Conservation (phyloP, 2,888 invertebrate species). For the Tenthredo mesomela region DNA sequence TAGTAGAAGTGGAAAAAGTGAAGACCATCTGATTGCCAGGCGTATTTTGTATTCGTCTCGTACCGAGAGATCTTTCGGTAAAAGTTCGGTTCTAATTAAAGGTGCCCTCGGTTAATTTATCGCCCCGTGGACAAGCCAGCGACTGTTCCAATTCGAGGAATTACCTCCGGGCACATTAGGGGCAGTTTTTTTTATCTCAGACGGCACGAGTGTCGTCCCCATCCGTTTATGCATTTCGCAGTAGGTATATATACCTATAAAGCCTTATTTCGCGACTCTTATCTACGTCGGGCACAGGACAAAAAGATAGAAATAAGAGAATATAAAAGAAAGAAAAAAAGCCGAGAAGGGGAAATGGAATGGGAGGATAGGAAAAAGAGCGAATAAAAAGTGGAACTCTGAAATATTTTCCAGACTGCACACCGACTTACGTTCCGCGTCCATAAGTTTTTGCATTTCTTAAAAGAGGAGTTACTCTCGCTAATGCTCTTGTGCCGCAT, state of each 20-base stretch:
- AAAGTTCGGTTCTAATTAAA: constrained; percentile 28
- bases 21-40: not conserved
- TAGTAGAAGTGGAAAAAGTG: not conserved
- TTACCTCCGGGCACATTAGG: constrained; percentile 30
- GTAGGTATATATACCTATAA: not conserved
- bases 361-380: not conserved
- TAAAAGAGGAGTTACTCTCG: constrained; percentile 62
- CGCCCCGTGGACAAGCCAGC: constrained; percentile 21
- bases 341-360: too few relatives aligned
- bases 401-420: constrained; percentile 35
- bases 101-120: constrained; percentile 23
- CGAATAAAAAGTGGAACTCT: constrained; percentile 21
- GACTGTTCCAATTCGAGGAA: constrained; percentile 27
- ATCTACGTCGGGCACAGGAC: not conserved
- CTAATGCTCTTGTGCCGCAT: constrained; percentile 63
- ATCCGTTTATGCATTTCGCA: not conserved
- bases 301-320: not conserved
- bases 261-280: not conserved
- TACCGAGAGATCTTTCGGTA: constrained; percentile 5
- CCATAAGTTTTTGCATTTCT: constrained; percentile 63
- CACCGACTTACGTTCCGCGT: constrained; percentile 51
- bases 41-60: not conserved
- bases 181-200: not conserved
- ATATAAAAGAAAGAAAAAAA: not conserved
- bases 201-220: not conserved